Evolutionary conservation across 2,888 invertebrate species (phyloP).

Genomic region (Ormia ochracea): DNA sequence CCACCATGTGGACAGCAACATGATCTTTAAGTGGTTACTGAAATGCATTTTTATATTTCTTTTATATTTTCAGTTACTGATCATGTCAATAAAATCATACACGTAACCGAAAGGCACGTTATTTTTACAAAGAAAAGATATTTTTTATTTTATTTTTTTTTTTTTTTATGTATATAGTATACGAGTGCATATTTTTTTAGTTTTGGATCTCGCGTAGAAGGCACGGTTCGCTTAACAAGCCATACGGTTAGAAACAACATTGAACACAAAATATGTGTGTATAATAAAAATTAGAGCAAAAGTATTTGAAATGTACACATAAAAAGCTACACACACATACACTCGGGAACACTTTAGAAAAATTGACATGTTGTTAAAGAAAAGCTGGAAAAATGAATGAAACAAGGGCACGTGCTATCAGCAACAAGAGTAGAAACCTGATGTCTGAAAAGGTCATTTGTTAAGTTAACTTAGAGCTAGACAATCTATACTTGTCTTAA

Average conservation of each 20-base stretch:
- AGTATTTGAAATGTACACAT: background rate
- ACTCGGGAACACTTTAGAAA: background rate
- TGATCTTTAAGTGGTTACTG: slow-evolving; percentile 39
- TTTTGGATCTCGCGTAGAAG: background rate
- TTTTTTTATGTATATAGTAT: no score
- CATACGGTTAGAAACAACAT: background rate
- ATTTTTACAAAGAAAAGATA: slow-evolving; percentile 44
- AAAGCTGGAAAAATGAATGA: slow-evolving; percentile 20
- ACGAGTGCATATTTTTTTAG: no score
- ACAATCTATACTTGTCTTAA: background rate
- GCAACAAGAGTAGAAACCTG: slow-evolving; percentile 56
- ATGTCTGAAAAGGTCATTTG: slow-evolving; percentile 56
- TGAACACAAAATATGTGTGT: slow-evolving; percentile 13
- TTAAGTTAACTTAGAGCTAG: background rate
- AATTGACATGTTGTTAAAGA: slow-evolving; percentile 25
- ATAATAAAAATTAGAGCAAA: slow-evolving; percentile 56
- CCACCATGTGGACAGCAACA: slow-evolving; percentile 45
- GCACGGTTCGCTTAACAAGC: background rate
- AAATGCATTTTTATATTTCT: slow-evolving; percentile 7
- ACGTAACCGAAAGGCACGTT: slow-evolving; percentile 58
- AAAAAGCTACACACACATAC: background rate
- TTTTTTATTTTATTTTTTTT: slow-evolving; percentile 23
- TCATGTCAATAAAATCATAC: slow-evolving; percentile 57
- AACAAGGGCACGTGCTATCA: slow-evolving; percentile 59
- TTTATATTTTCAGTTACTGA: slow-evolving; percentile 33